Base-by-base conservation (phyloP, 2,888 invertebrate genomes). In the Pyrgus malvae region DNA sequence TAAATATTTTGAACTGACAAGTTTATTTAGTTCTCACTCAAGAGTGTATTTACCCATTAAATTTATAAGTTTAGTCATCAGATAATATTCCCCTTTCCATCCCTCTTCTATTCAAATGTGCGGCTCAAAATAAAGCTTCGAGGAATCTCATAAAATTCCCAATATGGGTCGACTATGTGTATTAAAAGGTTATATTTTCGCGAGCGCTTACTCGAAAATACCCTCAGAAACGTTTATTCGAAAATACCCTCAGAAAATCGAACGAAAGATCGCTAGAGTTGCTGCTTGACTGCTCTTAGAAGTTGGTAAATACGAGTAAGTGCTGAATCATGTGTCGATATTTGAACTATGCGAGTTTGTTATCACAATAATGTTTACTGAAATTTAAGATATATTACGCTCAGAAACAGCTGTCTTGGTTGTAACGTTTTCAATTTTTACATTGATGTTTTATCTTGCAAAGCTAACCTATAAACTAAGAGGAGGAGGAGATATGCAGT, bases 81-180 rank as follows among this genome's bases (percentile, higher is more conserved):
- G 6, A 21, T 27, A 21, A 29, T 25, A 37, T 48, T 25, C 44
- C 29, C 31, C 11, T 44, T 19, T 29, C 31, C 19, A 45, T 45
- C 38, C 21, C 27, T 45, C 21, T 14, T 44, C 19, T 35, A 46
- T 46, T 46, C 23, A 16, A 35, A 33, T 23, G 25, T 9, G 12
- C 33, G 17, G 17, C 29, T 44, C 27, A 46, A 46, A 46, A 46
- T 46, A 46, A 46, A 46, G 46, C 35, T 25, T 35, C 21, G 23
- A 46, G 21, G 21, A 33, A 46, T 46, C 46, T 46, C 46, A 46
- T 46, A 46, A 46, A 46, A 46, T 35, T 35, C 35, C 35, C 46
- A 46, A 35, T 35, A 46, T 21, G 46, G 14, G 19, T 7, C 31
- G 33, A 23, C 45, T 46, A 44, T 35, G 27, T 19, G 48, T 40